phyloP scores from a whole-genome alignment of 2,797 vertebrate species.

The Acrocephalus scirpaceus region DNA sequence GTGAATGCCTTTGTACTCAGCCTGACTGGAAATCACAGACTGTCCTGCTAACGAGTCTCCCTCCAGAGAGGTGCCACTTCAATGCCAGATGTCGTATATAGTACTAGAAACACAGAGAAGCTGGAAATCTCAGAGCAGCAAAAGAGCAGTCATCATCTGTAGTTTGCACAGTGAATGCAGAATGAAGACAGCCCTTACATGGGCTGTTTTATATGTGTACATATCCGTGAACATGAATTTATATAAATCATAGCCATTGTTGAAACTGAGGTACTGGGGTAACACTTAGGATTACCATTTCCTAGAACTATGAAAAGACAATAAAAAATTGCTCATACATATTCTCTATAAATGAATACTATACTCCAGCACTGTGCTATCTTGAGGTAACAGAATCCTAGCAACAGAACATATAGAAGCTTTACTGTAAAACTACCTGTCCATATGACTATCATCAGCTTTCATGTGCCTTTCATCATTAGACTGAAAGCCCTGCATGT shows the following conservation, averaged over 20 bases:
- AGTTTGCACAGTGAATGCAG: not conserved
- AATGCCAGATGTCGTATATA: rapidly evolving
- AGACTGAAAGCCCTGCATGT: constrained; percentile 9
- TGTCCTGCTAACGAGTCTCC: not conserved
- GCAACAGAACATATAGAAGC: not conserved
- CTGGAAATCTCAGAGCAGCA: not conserved
- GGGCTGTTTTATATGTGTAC: not conserved
- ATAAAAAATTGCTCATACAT: not conserved
- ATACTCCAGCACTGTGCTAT: not conserved
- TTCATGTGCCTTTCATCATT: not conserved
- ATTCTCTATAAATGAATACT: not conserved
- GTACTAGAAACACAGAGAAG: not conserved
- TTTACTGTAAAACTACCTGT: not conserved
- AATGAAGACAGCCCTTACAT: not conserved
- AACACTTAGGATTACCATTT: not conserved
- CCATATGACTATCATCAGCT: not conserved
- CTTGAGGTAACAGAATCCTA: not conserved
- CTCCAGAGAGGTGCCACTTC: not conserved
- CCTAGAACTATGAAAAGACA: not conserved
- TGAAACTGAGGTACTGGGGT: not conserved
- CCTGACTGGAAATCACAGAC: not conserved
- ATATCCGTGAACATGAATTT: not conserved
- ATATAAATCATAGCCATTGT: not conserved
- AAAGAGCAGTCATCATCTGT: not conserved
- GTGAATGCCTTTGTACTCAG: not conserved